Evolutionary conservation across 2,888 invertebrate genomes (phyloP), one percentile per base, ranked within the genome.

Genomic region (Luffia ferchaultella): DNA sequence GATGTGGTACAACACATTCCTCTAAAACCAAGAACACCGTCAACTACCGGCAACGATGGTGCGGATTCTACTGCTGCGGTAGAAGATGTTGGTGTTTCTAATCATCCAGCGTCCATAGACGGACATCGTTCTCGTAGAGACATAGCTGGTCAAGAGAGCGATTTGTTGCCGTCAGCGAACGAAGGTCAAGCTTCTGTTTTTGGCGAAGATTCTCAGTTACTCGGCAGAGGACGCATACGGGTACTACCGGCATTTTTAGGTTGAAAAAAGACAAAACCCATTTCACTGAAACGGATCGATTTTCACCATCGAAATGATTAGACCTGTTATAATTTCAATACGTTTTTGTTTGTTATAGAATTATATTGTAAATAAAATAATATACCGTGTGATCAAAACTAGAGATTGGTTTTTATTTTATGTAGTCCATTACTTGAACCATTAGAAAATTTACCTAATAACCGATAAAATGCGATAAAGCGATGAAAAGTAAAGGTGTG

Each of bases 161-260:
- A 82, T 53, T 60, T 82, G 3, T 62, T 82, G 16, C 82, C 83
- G 1, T 70, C 75, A 0, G 60, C 54, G 2, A 62, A 67, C 19
- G 73, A 78, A 18, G 67, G 68, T 1, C 80, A 76, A 15, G 68
- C 55, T 2, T 73, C 79, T 1, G 73, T 75, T 1, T 78, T 82
- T 47, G 77, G 74, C 44, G 75, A 74, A 42, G 58, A 53, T 5
- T 70, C 70, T 0, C 70, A 71, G 46, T 56, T 82, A 1, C 60
- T 59, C 16, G 82, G 82, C 16, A 76, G 65, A 16, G 65, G 75
- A 1, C 75, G 80, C 48, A 82, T 83, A 49, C 70, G 64, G 57
- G 80, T 83, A 1, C 61, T 83, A 1, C 83, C 83, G 0, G 80
- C 79, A 2, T 83, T 66, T 61, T 73, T 83, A 19, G 83, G 83